Percentiles rank a stretch among this genome's conserved stretches.
These are phyloP conservation scores for Squalus acanthias DNA, from an alignment of 2,797 vertebrate species.

Conservation along the genomic window DNA sequence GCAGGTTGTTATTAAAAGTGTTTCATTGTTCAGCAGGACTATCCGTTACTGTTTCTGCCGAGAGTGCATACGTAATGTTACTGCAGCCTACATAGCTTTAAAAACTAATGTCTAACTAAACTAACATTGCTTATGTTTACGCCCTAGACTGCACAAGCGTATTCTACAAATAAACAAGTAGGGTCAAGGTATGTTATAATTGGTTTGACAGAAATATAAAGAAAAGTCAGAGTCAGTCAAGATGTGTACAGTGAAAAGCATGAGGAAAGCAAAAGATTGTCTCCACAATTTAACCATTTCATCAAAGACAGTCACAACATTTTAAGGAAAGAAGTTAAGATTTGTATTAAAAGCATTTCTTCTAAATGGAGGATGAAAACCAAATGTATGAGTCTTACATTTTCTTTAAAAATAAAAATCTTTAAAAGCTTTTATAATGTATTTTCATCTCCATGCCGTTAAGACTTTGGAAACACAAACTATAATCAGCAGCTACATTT, in stretches of 20 bases:
- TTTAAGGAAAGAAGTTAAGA: slow-evolving; percentile 58
- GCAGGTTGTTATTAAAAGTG: slow-evolving; percentile 18
- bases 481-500: not conserved
- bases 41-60: slow-evolving; percentile 5
- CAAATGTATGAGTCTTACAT: not conserved
- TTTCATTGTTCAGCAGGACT: not conserved
- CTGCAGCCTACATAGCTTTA: slow-evolving; percentile 65
- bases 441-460: not conserved
- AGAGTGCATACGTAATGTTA: slow-evolving; percentile 44
- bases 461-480: slow-evolving; percentile 5
- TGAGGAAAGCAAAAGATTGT: slow-evolving; percentile 54
- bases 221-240: slow-evolving; percentile 75
- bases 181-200: slow-evolving; percentile 59
- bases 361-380: slow-evolving; percentile 4
- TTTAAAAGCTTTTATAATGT: not conserved
- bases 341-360: slow-evolving; percentile 40
- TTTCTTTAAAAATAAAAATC: not conserved
- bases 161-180: slow-evolving; percentile 53
- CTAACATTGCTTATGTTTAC: slow-evolving; percentile 65
- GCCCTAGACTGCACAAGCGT: slow-evolving; percentile 51
- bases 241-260: slow-evolving; percentile 64
- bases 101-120: slow-evolving; percentile 67
- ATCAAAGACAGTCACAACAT: slow-evolving; percentile 60
- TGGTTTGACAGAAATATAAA: slow-evolving; percentile 77
- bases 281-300: slow-evolving; percentile 59